Conservation (phyloP, 2,113 vertebrate genomes). For the Motacilla tschutschensis region DNA sequence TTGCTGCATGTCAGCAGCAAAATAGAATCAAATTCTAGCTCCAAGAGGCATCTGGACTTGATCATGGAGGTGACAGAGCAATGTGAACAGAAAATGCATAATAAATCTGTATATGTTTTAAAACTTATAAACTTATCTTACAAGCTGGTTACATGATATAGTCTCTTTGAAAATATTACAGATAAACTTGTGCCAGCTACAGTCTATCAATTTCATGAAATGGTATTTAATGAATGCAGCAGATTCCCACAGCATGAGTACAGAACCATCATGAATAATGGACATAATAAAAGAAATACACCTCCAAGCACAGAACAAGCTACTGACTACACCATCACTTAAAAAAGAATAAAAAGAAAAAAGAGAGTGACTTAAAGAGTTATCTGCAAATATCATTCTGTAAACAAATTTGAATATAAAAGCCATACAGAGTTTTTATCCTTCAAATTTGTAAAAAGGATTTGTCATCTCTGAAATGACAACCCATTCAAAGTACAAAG, state of each 20-base stretch:
- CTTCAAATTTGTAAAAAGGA: constrained; percentile 51
- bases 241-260: constrained; percentile 42
- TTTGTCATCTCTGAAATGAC: constrained; percentile 45
- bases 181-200: constrained; percentile 26
- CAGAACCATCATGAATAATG: constrained; percentile 42
- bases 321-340: constrained; percentile 25
- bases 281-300: constrained; percentile 56
- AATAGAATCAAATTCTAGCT: neutral
- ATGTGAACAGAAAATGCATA: neutral
- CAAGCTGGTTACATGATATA: constrained; percentile 9
- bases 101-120: neutral
- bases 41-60: neutral
- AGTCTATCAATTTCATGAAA: constrained; percentile 59
- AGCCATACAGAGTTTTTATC: constrained; percentile 41
- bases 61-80: neutral
- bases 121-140: constrained; percentile 26
- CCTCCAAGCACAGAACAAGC: constrained; percentile 28
- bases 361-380: constrained; percentile 46
- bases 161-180: constrained; percentile 31
- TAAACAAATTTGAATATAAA: constrained; percentile 69
- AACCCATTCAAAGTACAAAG: constrained; percentile 38
- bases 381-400: constrained; percentile 56
- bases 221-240: constrained; percentile 59
- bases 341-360: neutral
- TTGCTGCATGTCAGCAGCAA: neutral